Evolutionary conservation across 1,140 invertebrate species (phyloP).

Genomic region (Hormaphis cornu): DNA sequence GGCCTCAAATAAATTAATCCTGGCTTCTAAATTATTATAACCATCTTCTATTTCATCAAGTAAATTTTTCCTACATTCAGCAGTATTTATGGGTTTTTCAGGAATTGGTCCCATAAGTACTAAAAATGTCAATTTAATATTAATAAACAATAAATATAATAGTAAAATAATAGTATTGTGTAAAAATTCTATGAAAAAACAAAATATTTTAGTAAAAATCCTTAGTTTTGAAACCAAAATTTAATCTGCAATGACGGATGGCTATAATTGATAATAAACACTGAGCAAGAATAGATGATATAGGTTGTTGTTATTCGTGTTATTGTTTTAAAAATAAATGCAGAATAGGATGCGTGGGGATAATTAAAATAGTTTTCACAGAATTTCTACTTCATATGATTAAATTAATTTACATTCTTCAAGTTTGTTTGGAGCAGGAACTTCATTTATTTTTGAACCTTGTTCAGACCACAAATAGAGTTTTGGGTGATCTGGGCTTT

Average conservation of each 20-base stretch:
- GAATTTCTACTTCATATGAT: too few relatives aligned
- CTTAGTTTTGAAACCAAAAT: too few relatives aligned
- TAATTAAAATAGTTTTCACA: too few relatives aligned
- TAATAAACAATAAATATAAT: constrained; percentile 37
- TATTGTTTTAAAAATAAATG: too few relatives aligned
- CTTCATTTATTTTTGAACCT: constrained; percentile 25
- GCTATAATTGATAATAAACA: too few relatives aligned
- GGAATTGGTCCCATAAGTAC: constrained; percentile 52
- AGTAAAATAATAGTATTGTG: constrained; percentile 24
- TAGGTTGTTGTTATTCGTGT: too few relatives aligned
- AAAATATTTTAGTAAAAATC: too few relatives aligned
- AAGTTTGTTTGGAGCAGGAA: background rate
- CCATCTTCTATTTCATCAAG: constrained; percentile 66
- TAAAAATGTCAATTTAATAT: constrained; percentile 23
- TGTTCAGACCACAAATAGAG: constrained; percentile 70
- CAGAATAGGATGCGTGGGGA: too few relatives aligned
- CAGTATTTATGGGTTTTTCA: constrained; percentile 67
- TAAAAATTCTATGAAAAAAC: too few relatives aligned
- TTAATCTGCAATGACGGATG: too few relatives aligned
- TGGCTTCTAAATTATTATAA: constrained; percentile 58
- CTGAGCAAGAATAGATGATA: too few relatives aligned
- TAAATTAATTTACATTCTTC: constrained; percentile 33
- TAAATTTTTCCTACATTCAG: constrained; percentile 65
- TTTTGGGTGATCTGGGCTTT: constrained; percentile 68
- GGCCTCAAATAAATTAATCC: constrained; percentile 65